Evolutionary conservation across 2,888 invertebrate genomes (phyloP).

Genomic region (Drosophila paracracens): DNA sequence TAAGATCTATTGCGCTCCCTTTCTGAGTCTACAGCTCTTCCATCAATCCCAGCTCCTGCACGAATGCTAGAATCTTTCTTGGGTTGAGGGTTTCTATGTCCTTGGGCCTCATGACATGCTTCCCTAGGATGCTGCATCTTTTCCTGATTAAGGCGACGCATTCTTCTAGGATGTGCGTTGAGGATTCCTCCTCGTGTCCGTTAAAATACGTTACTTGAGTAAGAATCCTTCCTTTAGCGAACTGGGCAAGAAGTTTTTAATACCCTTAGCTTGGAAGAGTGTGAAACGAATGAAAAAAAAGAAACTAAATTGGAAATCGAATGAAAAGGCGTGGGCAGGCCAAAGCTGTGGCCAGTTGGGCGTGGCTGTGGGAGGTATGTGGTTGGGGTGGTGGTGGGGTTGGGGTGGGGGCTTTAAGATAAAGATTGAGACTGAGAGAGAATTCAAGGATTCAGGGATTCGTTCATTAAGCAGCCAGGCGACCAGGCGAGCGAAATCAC

Average conservation of each 20-base stretch:
- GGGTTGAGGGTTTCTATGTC: no score
- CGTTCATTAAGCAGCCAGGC: slow-evolving; percentile 72
- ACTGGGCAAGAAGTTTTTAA: neutral
- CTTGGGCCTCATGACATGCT: no score
- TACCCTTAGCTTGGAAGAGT: slow-evolving; percentile 1
- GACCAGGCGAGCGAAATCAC: slow-evolving; percentile 70
- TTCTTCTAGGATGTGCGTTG: no score
- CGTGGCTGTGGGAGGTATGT: slow-evolving; percentile 11
- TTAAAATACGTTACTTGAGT: neutral
- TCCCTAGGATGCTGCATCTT: no score
- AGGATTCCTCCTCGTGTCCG: no score
- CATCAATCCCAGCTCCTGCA: no score
- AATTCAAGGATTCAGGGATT: slow-evolving; percentile 42
- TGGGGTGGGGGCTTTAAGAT: slow-evolving; percentile 21
- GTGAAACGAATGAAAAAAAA: slow-evolving; percentile 22
- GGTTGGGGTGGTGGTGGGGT: neutral
- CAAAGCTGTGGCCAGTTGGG: slow-evolving; percentile 53
- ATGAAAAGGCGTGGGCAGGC: slow-evolving; percentile 57
- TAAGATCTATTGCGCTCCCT: no score
- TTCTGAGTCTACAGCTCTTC: no score
- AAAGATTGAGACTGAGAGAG: slow-evolving; percentile 24
- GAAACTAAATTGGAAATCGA: slow-evolving; percentile 74
- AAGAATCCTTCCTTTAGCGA: neutral
- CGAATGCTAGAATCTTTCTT: rapidly evolving
- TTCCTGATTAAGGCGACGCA: no score